Percentiles rank a stretch among this genome's conserved stretches.
Evolutionary conservation across 2,113 vertebrate genomes (phyloP).

Genomic region (Phylloscopus whistleri): DNA sequence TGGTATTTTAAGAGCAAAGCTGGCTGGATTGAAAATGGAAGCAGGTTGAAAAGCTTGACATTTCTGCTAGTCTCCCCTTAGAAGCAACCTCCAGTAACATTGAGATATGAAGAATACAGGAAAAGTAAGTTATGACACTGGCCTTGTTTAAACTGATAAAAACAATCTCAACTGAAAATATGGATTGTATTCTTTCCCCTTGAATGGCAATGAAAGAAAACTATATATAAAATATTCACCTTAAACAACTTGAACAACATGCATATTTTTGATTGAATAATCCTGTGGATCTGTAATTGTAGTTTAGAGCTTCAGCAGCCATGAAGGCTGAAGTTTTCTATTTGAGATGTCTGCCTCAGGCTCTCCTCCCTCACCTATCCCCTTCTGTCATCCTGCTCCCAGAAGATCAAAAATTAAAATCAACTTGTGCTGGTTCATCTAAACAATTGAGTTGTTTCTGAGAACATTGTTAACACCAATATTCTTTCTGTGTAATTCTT

Average conservation of each 20-base stretch:
- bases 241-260: neutral
- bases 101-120: fast-evolving
- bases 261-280: neutral
- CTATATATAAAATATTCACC: neutral
- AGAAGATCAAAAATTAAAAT: neutral
- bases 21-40: neutral
- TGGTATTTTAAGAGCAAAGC: neutral
- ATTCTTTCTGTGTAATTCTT: neutral
- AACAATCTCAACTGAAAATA: neutral
- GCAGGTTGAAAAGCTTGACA: neutral
- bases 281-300: neutral
- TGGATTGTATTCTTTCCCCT: neutral
- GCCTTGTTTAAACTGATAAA: neutral
- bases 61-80: neutral
- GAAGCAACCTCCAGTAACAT: neutral
- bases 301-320: neutral
- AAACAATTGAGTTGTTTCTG: neutral
- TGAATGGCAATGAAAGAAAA: neutral
- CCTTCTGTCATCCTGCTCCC: neutral
- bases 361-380: neutral
- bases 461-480: neutral
- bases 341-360: neutral
- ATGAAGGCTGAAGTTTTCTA: neutral
- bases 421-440: neutral
- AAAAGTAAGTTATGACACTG: neutral